phyloP scores from a whole-genome alignment of 1,140 invertebrate genomes.

The Heterodera carotae region DNA sequence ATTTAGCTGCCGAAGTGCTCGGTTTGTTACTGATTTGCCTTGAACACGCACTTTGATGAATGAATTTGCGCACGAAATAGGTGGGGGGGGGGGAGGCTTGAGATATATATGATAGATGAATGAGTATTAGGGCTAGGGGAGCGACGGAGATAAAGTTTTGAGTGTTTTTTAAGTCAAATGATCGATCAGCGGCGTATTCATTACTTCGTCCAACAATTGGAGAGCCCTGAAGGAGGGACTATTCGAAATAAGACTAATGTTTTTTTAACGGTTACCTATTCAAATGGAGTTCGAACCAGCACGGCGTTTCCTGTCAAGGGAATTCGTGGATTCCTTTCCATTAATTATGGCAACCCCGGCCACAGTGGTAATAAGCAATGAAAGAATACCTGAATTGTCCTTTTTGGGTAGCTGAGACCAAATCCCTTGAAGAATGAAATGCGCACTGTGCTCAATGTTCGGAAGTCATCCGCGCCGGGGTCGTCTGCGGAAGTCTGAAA shows the following conservation, averaged over 20 bases:
- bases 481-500: conserved; percentile 27
- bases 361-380: no score
- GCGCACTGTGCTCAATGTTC: conserved; percentile 44
- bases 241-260: background rate
- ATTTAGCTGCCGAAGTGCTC: background rate
- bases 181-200: conserved; percentile 34
- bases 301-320: conserved; percentile 32
- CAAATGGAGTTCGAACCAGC: conserved; percentile 47
- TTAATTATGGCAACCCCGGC: no score
- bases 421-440: conserved; percentile 49
- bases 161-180: conserved; percentile 17
- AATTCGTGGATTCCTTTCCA: conserved; percentile 6
- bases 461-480: conserved; percentile 37
- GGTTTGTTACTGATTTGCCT: background rate
- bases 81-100: no score
- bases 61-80: background rate
- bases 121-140: no score
- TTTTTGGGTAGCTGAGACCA: conserved; percentile 40
- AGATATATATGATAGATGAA: no score
- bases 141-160: no score
- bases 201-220: conserved; percentile 47
- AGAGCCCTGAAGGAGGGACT: conserved; percentile 48
- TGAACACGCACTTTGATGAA: background rate
- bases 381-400: conserved; percentile 16
- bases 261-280: conserved; percentile 28